These are phyloP conservation scores for Griposia aprilina DNA, from an alignment of 2,888 invertebrate species.

Conservation along the genomic window DNA sequence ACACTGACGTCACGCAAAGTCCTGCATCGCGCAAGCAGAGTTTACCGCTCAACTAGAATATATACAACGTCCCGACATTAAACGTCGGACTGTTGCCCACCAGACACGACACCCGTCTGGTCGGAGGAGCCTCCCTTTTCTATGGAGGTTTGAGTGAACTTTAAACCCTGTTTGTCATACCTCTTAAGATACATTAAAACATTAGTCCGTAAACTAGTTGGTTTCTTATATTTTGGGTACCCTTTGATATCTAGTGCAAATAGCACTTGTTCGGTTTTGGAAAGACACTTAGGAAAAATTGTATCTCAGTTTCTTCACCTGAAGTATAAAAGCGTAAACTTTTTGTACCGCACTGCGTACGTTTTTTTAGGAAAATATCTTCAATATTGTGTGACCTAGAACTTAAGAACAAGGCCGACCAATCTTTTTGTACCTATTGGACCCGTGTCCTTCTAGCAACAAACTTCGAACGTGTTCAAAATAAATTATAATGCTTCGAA, in stretches of 20 bases:
- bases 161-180: too few species aligned
- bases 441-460: slow-evolving; percentile 26
- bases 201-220: background rate
- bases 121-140: too few species aligned
- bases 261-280: background rate
- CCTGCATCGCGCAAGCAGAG: too few species aligned
- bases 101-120: too few species aligned
- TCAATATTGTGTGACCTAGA: slow-evolving; percentile 33
- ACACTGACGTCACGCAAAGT: too few species aligned
- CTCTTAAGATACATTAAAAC: background rate
- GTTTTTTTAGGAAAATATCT: slow-evolving; percentile 21
- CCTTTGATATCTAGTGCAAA: background rate
- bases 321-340: background rate
- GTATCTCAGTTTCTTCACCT: background rate
- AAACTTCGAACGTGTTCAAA: slow-evolving; percentile 39
- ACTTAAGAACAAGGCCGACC: slow-evolving; percentile 5
- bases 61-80: too few species aligned
- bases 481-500: slow-evolving; percentile 21
- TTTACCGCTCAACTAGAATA: too few species aligned
- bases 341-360: slow-evolving; percentile 49
- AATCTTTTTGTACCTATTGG: slow-evolving; percentile 14
- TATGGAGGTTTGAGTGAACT: too few species aligned
- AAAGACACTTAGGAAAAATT: background rate
- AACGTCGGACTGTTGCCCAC: too few species aligned
- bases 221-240: background rate